Evolutionary conservation across 2,113 vertebrate species (phyloP).

Genomic region (Oncorhynchus kisutch): DNA sequence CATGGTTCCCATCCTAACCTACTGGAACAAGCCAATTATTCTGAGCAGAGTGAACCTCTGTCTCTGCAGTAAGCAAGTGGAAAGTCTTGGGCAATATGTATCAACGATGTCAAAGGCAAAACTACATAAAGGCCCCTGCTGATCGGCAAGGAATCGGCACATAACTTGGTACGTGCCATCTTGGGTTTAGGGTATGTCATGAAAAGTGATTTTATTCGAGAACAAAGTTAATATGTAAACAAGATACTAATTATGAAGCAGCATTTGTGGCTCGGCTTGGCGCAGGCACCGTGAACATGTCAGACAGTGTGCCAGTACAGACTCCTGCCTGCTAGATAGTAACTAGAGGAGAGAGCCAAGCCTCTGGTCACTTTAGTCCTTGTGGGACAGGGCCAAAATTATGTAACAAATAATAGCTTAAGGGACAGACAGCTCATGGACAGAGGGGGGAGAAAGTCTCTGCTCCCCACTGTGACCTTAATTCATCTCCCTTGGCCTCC

Average conservation of each 20-base stretch:
- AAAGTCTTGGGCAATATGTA: not conserved
- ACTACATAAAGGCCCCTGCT: too few species aligned
- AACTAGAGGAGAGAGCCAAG: slow-evolving; percentile 25
- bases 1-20: not conserved
- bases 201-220: too few species aligned
- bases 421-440: not conserved
- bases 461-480: too few species aligned
- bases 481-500: too few species aligned
- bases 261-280: not conserved
- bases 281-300: not conserved
- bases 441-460: not conserved
- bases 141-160: too few species aligned
- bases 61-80: slow-evolving; percentile 4
- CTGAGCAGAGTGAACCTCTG: slow-evolving; percentile 17
- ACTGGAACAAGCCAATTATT: slow-evolving; percentile 39
- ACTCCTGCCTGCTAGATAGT: slow-evolving; percentile 41
- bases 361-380: slow-evolving; percentile 17
- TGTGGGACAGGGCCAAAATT: slow-evolving; percentile 35
- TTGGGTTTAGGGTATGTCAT: too few species aligned
- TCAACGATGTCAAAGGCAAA: too few species aligned
- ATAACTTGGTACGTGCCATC: too few species aligned
- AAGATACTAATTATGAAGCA: not conserved
- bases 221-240: not conserved
- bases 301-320: slow-evolving; percentile 10
- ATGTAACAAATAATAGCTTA: slow-evolving; percentile 27